phyloP scores from a whole-genome alignment of 1,140 invertebrate genomes.

The Cheumatopsyche charites region DNA sequence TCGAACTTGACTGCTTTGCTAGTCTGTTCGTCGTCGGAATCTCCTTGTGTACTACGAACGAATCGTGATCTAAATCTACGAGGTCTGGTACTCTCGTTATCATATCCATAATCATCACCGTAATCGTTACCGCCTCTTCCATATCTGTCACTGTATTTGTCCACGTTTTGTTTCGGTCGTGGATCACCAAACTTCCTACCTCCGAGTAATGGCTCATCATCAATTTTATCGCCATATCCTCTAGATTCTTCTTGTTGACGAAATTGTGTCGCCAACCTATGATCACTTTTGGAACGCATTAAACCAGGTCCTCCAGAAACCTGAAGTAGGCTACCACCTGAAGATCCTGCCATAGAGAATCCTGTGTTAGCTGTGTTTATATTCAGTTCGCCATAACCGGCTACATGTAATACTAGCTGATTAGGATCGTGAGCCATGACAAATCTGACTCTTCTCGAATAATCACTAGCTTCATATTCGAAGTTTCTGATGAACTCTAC shows the following conservation, averaged over 20 bases:
- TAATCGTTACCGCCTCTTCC: constrained; percentile 61
- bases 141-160: constrained; percentile 61
- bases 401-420: constrained; percentile 82
- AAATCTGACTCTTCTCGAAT: constrained; percentile 82
- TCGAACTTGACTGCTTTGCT: constrained; percentile 65
- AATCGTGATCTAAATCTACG: constrained; percentile 76
- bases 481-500: constrained; percentile 93
- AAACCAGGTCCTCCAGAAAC: constrained; percentile 71
- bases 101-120: constrained; percentile 69
- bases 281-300: constrained; percentile 93
- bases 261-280: constrained; percentile 87
- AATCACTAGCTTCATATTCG: constrained; percentile 90
- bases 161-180: constrained; percentile 60
- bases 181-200: constrained; percentile 76
- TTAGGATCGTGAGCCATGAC: constrained; percentile 88
- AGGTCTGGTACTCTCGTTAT: constrained; percentile 57
- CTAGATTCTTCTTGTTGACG: constrained; percentile 80
- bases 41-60: constrained; percentile 69
- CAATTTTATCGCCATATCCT: constrained; percentile 59
- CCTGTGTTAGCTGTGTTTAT: constrained; percentile 68
- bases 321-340: constrained; percentile 61
- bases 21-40: constrained; percentile 71
- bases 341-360: constrained; percentile 60
- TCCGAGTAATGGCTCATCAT: constrained; percentile 68
- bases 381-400: constrained; percentile 86